Conservation (phyloP, 2,113 vertebrate genomes). For the Carettochelys insculpta region DNA sequence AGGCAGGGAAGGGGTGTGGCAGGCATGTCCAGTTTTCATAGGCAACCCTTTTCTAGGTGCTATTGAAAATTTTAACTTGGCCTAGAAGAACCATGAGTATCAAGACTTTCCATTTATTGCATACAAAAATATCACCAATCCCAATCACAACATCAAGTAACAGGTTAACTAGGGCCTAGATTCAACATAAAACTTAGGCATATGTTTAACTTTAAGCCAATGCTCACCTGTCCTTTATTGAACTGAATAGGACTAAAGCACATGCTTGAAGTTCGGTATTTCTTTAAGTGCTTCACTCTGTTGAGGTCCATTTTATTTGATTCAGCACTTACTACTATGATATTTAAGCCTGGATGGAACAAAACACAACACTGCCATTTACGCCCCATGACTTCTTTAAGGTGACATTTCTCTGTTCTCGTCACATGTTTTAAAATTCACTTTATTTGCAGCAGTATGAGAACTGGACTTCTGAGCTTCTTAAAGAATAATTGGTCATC, state of each 20-base stretch:
- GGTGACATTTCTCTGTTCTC: background rate
- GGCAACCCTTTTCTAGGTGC: background rate
- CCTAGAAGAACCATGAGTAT: background rate
- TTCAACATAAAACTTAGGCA: background rate
- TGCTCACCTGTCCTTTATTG: background rate
- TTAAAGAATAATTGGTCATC: background rate
- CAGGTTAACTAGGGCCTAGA: background rate
- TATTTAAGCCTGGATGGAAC: background rate
- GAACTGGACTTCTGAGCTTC: background rate
- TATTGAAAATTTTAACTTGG: background rate
- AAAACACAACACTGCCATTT: background rate
- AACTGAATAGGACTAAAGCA: fast-evolving
- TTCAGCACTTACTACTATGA: background rate
- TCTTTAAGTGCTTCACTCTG: background rate
- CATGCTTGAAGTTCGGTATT: background rate
- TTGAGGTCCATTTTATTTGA: background rate
- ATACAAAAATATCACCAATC: background rate
- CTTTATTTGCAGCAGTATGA: background rate
- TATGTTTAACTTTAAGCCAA: background rate
- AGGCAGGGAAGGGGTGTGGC: too few relatives aligned
- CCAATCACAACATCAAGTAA: background rate
- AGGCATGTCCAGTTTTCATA: too few relatives aligned
- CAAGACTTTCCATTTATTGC: background rate
- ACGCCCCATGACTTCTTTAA: background rate
- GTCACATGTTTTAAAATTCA: background rate